A percentile compares a stretch with the other conserved stretches of the same genome.
Evolutionary conservation across 2,888 invertebrate genomes (phyloP).

Genomic region (Gasteruption jaculator): DNA sequence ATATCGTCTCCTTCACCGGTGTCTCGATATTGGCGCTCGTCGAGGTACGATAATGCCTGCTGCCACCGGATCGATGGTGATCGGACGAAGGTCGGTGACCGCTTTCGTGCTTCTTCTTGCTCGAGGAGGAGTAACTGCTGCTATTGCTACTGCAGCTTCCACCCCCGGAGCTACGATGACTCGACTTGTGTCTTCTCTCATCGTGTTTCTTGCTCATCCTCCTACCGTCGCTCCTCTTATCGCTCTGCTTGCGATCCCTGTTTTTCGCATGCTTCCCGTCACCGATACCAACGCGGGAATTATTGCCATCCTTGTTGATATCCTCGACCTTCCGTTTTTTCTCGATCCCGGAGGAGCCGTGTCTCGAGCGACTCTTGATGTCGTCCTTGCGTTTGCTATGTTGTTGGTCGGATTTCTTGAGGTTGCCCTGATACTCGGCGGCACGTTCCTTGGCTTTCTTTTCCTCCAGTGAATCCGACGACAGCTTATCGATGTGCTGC

Average conservation of each 20-base stretch:
- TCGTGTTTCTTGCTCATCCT: constrained; percentile 36
- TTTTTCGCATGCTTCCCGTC: constrained; percentile 21
- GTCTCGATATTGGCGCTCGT: constrained; percentile 13
- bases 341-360: constrained; percentile 26
- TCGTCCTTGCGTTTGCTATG: constrained; percentile 43
- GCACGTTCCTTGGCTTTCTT: constrained; percentile 49
- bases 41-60: constrained; percentile 18
- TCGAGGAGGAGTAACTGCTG: not conserved
- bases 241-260: constrained; percentile 21
- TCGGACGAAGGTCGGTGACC: constrained; percentile 12
- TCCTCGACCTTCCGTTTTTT: constrained; percentile 2
- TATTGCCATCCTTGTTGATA: constrained; percentile 23
- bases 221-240: constrained; percentile 26
- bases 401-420: constrained; percentile 47
- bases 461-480: constrained; percentile 37
- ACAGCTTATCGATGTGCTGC: constrained; percentile 40
- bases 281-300: constrained; percentile 16
- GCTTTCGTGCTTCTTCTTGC: not conserved
- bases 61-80: constrained; percentile 27
- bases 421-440: constrained; percentile 48
- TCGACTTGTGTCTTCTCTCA: constrained; percentile 24
- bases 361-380: constrained; percentile 31
- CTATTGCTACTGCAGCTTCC: constrained; percentile 14
- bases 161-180: constrained; percentile 28
- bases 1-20: constrained; percentile 21